Conservation (phyloP, 2,888 invertebrate species). For the Tribolium freemani region DNA sequence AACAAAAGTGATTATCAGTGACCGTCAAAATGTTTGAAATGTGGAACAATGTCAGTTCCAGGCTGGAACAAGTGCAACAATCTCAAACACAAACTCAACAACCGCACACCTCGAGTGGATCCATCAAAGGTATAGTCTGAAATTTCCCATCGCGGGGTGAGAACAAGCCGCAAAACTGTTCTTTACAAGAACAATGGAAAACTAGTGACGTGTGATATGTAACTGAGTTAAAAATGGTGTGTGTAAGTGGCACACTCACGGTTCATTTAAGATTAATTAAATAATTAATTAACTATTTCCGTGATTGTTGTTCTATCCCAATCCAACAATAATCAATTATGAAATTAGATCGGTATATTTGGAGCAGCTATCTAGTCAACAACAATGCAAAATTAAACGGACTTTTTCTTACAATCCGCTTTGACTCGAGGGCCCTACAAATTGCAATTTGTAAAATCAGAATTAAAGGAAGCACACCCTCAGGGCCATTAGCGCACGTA, state of each 20-base stretch:
- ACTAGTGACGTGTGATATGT: neutral
- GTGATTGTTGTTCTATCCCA: slow-evolving; percentile 13
- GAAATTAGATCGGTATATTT: slow-evolving; percentile 15
- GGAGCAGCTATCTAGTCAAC: slow-evolving; percentile 17
- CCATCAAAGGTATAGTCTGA: slow-evolving; percentile 79
- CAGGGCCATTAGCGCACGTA: neutral
- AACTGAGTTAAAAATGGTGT: slow-evolving; percentile 21
- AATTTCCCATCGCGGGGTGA: slow-evolving; percentile 11
- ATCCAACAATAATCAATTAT: slow-evolving; percentile 28
- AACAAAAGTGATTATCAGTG: slow-evolving; percentile 33
- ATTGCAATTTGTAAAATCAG: neutral
- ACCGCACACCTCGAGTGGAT: slow-evolving; percentile 85
- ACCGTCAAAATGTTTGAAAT: slow-evolving; percentile 81
- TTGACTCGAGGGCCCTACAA: neutral
- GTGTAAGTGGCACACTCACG: slow-evolving; percentile 19
- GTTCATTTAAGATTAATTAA: slow-evolving; percentile 14
- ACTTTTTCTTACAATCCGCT: neutral
- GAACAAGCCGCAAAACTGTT: slow-evolving; percentile 16
- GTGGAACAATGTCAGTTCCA: slow-evolving; percentile 85
- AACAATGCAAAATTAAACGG: neutral
- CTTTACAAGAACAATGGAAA: slow-evolving; percentile 14
- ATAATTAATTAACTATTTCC: slow-evolving; percentile 15
- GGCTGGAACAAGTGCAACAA: slow-evolving; percentile 79
- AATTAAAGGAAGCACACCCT: neutral
- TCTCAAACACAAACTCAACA: slow-evolving; percentile 76